phyloP scores from a whole-genome alignment of 2,797 vertebrate genomes.

The Ambastaia sidthimunki region DNA sequence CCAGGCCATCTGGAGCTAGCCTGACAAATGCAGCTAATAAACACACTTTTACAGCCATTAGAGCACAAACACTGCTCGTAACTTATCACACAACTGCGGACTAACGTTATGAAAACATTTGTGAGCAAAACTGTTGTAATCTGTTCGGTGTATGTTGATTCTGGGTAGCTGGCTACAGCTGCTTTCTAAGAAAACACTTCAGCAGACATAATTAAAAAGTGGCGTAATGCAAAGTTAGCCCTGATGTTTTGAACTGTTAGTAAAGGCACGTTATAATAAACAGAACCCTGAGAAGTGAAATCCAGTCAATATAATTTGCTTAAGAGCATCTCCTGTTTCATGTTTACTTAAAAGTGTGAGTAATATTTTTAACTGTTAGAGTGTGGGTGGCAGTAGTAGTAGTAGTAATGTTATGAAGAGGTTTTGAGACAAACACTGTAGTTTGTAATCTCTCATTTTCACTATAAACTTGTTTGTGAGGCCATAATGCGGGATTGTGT shows the following conservation, averaged over 20 bases:
- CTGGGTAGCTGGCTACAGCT: not conserved
- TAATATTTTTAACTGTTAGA: not conserved
- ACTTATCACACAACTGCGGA: constrained; percentile 45
- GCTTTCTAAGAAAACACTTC: not conserved
- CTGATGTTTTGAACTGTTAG: not conserved
- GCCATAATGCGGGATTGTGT: constrained; percentile 14
- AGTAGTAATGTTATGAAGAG: not conserved
- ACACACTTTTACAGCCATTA: constrained; percentile 43
- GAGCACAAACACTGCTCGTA: constrained; percentile 34
- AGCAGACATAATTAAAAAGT: constrained; percentile 19
- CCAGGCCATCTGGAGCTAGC: constrained; percentile 76
- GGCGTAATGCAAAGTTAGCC: not conserved
- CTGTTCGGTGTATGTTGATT: constrained; percentile 4
- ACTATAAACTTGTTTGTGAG: constrained; percentile 3
- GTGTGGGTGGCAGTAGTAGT: not conserved
- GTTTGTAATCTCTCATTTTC: constrained; percentile 1
- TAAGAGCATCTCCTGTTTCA: not conserved
- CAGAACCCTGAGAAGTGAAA: not conserved
- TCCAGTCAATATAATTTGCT: not conserved
- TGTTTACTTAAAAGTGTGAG: not conserved
- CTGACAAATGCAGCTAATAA: constrained; percentile 58
- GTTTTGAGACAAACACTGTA: constrained; percentile 18
- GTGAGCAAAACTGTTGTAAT: no score
- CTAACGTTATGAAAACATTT: constrained; percentile 59
- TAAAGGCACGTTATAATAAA: not conserved